Evolutionary conservation across 1,140 invertebrate species (phyloP), one percentile per base, ranked within the genome.

Genomic region (Drosophila burlai): DNA sequence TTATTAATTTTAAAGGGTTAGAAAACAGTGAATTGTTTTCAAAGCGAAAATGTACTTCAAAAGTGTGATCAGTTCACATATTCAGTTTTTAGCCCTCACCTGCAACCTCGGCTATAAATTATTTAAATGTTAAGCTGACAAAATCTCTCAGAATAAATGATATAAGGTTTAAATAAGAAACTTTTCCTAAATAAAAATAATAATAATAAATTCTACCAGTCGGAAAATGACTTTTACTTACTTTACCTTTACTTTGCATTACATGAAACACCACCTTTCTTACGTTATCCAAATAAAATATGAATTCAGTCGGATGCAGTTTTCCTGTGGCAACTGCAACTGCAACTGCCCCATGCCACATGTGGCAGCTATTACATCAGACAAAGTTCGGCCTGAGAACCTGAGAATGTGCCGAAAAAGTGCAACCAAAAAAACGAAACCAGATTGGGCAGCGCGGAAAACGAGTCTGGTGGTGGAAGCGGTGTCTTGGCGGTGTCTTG

Each of bases 331-430:
- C 63, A 54, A 71, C 29, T 52, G 46, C n/a, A n/a, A n/a, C n/a
- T n/a, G n/a, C 47, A 60, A 61, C 64, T 60, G 80, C 58, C 83
- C 47, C 76, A 80, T 55, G 54, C 54, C 54, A 89, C 71, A 62
- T 72, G 54, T 54, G 54, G 76, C 78, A 50, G 65, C 47, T 90
- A 89, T 89, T 89, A 90, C 85, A 90, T 89, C 85, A 89, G 85
- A 76, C 75, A 76, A 85, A 76, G 38, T 68, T 49, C 47, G 47
- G 72, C 68, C 77, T 47, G 71, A 85, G 81, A 85, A 80, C 78
- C 66, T 81, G 84, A 89, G 84, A 89, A 90, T 90, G 83, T 66
- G 64, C 50, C 85, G 62, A 79, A 78, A 77, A 78, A 72, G 52
- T 49, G 10, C 21, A 1, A 31, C 26, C 49, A 31, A 43, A 38